phyloP scores from a whole-genome alignment of 30 jellyfish, hydroid and myxozoan species.

The Hydractinia echinata region DNA sequence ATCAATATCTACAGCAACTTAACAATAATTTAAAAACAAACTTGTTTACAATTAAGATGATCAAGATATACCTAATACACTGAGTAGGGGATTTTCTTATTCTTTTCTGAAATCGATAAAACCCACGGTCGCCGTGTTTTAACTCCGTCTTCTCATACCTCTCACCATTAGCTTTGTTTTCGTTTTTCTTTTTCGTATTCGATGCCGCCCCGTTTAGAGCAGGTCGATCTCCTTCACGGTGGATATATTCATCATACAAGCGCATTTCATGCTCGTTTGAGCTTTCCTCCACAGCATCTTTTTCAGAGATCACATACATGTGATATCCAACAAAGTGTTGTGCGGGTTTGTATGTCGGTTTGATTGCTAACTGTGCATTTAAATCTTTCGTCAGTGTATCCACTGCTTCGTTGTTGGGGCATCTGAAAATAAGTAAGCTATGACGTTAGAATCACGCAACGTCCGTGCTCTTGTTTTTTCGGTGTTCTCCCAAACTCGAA shows the following conservation, averaged over 20 bases:
- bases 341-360: background rate
- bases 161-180: slow-evolving; percentile 19
- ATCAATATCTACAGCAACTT: no score
- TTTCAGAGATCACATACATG: slow-evolving; percentile 13
- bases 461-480: no score
- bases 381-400: no score
- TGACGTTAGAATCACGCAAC: no score
- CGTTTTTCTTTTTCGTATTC: background rate
- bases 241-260: slow-evolving; percentile 12
- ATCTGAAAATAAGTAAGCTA: no score
- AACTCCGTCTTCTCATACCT: slow-evolving; percentile 48
- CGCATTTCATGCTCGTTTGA: slow-evolving; percentile 21
- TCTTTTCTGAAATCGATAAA: slow-evolving; percentile 53
- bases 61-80: slow-evolving; percentile 48
- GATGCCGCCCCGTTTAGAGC: background rate
- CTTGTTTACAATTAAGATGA: background rate
- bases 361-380: no score
- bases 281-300: background rate
- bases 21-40: no score
- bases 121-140: slow-evolving; percentile 60
- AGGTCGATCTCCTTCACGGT: background rate
- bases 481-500: no score
- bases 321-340: slow-evolving; percentile 11
- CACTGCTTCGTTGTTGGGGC: no score
- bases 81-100: slow-evolving; percentile 43